Evolutionary conservation across 2,888 invertebrate species (phyloP).

Genomic region (Automeris io): DNA sequence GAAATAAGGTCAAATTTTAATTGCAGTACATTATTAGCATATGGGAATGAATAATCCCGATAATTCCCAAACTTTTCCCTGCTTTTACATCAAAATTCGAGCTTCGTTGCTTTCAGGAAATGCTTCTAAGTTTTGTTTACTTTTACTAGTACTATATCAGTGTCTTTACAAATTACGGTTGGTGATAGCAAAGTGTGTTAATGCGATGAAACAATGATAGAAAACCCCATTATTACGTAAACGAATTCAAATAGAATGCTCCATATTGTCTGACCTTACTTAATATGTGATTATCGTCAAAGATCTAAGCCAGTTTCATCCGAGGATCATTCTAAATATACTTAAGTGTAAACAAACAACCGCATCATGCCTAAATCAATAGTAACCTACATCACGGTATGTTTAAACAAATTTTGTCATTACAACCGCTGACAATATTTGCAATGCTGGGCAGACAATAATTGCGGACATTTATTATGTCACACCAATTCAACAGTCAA

Average conservation of each 20-base stretch:
- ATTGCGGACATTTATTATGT: not conserved
- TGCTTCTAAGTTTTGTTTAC: no score
- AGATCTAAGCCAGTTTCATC: not conserved
- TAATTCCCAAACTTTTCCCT: no score
- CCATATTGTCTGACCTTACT: not conserved
- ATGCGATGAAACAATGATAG: not conserved
- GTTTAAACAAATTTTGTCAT: no score
- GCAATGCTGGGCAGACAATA: no score
- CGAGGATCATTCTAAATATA: not conserved
- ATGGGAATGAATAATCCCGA: no score
- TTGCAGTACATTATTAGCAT: no score
- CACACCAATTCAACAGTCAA: not conserved
- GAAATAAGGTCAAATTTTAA: no score
- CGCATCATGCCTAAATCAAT: not conserved
- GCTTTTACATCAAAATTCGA: no score
- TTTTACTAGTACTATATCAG: not conserved
- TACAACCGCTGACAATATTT: no score
- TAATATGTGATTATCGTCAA: not conserved
- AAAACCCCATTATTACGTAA: conserved; percentile 3
- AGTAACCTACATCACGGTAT: no score
- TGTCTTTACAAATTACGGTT: conserved; percentile 1
- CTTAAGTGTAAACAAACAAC: not conserved
- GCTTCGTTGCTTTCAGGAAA: no score
- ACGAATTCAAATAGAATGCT: not conserved
- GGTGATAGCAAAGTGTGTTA: conserved; percentile 2